phyloP scores from a whole-genome alignment of 2,888 invertebrate genomes.

The Oligia fasciuncula region DNA sequence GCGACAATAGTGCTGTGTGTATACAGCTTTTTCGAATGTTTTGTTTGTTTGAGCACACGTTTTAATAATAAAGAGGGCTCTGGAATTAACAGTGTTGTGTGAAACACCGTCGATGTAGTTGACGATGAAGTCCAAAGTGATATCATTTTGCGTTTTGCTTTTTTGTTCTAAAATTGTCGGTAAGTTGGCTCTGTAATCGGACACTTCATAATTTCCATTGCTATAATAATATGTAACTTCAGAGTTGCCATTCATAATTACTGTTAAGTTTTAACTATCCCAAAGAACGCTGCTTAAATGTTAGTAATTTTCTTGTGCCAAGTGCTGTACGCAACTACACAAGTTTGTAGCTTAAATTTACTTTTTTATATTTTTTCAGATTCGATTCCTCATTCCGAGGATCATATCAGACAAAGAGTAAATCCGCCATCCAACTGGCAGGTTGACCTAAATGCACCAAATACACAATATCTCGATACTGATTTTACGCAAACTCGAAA shows the following conservation, averaged over 20 bases:
- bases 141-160: slow-evolving; percentile 70
- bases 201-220: not conserved
- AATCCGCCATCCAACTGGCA: slow-evolving; percentile 43
- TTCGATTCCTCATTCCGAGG: slow-evolving; percentile 58
- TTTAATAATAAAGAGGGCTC: slow-evolving; percentile 70
- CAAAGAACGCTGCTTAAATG: not conserved
- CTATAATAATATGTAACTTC: not conserved
- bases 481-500: slow-evolving; percentile 57
- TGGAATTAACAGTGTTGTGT: slow-evolving; percentile 71
- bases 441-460: slow-evolving; percentile 34
- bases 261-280: not conserved
- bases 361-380: slow-evolving; percentile 58
- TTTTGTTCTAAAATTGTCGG: slow-evolving; percentile 71
- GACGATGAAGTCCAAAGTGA: slow-evolving; percentile 68
- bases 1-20: slow-evolving; percentile 74
- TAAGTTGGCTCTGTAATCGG: slow-evolving; percentile 58
- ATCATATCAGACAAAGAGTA: slow-evolving; percentile 51
- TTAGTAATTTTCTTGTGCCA: not conserved
- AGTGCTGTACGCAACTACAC: not conserved
- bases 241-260: not conserved
- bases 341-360: slow-evolving; percentile 5
- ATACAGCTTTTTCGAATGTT: slow-evolving; percentile 74
- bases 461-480: slow-evolving; percentile 35
- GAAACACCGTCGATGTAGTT: slow-evolving; percentile 69
- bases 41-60: slow-evolving; percentile 71